phyloP scores from a whole-genome alignment of 2,113 vertebrate species.

The Dendrocopos noguchii region DNA sequence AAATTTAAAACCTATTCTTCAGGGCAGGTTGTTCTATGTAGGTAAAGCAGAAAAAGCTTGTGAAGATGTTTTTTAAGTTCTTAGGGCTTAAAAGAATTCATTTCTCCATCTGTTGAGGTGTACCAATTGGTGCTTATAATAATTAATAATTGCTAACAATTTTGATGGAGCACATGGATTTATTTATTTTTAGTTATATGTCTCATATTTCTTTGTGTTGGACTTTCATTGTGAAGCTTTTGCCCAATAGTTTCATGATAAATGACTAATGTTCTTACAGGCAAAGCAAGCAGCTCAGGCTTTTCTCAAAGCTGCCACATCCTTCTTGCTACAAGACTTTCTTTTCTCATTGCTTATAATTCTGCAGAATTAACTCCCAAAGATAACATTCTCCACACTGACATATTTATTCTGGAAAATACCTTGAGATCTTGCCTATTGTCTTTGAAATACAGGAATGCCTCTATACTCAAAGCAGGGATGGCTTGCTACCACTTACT shows the following conservation, averaged over 20 bases:
- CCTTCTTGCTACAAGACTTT: not conserved
- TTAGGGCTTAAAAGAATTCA: not conserved
- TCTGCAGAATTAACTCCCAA: not conserved
- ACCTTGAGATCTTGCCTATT: not conserved
- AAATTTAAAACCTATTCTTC: not conserved
- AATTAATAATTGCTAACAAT: not conserved
- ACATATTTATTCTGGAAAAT: not conserved
- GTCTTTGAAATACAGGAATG: not conserved
- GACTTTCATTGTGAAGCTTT: not conserved
- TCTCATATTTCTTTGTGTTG: conserved; percentile 1
- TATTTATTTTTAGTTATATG: not conserved
- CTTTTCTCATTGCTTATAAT: not conserved
- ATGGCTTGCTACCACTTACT: not conserved
- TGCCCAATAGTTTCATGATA: not conserved
- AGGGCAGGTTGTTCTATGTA: not conserved
- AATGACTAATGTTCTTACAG: not conserved
- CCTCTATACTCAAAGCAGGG: not conserved
- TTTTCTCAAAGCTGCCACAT: not conserved
- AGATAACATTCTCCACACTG: not conserved
- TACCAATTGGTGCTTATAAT: not conserved
- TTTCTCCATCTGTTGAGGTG: not conserved
- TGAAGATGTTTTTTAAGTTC: not conserved
- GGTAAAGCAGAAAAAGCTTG: not conserved
- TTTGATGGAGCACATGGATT: not conserved
- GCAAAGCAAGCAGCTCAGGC: not conserved